These are phyloP conservation scores for Tetragonula clypearis DNA, from an alignment of 1,140 invertebrate species.

Conservation along the genomic window DNA sequence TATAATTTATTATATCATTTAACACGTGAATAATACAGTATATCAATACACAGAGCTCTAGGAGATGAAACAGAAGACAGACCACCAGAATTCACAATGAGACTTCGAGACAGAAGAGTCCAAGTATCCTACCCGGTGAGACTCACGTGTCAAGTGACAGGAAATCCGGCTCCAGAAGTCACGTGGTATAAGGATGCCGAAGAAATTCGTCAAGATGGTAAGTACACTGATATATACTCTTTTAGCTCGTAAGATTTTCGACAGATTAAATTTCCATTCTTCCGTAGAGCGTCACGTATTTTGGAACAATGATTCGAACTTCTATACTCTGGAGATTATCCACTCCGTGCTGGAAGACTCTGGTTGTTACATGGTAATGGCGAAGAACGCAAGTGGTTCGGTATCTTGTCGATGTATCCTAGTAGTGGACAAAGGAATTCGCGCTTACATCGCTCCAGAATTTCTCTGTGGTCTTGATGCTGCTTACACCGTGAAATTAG, in stretches of 20 bases:
- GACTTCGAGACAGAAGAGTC: slow-evolving; percentile 90
- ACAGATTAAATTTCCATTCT: background rate
- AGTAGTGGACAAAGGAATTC: slow-evolving; percentile 92
- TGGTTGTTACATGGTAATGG: slow-evolving; percentile 90
- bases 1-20: background rate
- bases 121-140: slow-evolving; percentile 92
- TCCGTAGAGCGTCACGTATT: slow-evolving; percentile 83
- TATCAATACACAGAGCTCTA: slow-evolving; percentile 11
- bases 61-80: slow-evolving; percentile 73
- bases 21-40: too few relatives aligned
- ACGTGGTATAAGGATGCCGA: slow-evolving; percentile 91
- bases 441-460: slow-evolving; percentile 90
- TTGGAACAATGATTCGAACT: slow-evolving; percentile 86
- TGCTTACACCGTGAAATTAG: slow-evolving; percentile 82
- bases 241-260: background rate
- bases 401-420: slow-evolving; percentile 91
- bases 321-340: slow-evolving; percentile 92
- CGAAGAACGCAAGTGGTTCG: slow-evolving; percentile 91
- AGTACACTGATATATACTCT: background rate
- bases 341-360: slow-evolving; percentile 90
- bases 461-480: slow-evolving; percentile 87
- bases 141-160: slow-evolving; percentile 92
- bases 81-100: slow-evolving; percentile 93
- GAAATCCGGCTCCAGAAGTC: slow-evolving; percentile 88
- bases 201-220: slow-evolving; percentile 83